phyloP scores from a whole-genome alignment of 2,113 vertebrate species.

The Syngnathus scovelli region DNA sequence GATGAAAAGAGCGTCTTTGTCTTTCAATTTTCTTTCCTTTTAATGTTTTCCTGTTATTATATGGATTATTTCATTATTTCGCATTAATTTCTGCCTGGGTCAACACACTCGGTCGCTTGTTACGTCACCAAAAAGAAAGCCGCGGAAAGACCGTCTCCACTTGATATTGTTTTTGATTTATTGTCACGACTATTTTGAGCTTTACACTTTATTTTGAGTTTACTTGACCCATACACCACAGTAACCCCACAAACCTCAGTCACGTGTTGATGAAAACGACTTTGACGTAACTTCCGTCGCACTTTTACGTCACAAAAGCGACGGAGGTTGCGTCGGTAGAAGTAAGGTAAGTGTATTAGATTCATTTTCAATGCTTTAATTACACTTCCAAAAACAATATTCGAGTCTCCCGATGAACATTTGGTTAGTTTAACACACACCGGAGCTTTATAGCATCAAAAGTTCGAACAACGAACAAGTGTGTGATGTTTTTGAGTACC shows the following conservation, averaged over 20 bases:
- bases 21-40: not conserved
- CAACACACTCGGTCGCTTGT: no score
- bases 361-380: not conserved
- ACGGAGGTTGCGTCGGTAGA: not conserved
- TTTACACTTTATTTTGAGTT: not conserved
- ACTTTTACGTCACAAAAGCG: not conserved
- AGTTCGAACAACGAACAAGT: no score
- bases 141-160: not conserved
- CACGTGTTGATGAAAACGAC: conserved; percentile 12
- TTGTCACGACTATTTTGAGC: not conserved
- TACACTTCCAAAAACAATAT: no score
- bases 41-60: not conserved
- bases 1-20: conserved; percentile 18
- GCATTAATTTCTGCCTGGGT: no score
- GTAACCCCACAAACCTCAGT: not conserved
- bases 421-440: not conserved
- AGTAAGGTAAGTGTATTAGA: conserved; percentile 18
- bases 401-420: not conserved
- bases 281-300: conserved; percentile 10
- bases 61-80: no score
- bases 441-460: not conserved
- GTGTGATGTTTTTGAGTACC: not conserved
- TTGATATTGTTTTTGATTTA: not conserved
- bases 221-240: not conserved
- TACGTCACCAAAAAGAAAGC: no score